Percentiles rank a stretch among this genome's conserved stretches.
Conservation (phyloP, 2,113 vertebrate species). For the Poecilia latipinna region DNA sequence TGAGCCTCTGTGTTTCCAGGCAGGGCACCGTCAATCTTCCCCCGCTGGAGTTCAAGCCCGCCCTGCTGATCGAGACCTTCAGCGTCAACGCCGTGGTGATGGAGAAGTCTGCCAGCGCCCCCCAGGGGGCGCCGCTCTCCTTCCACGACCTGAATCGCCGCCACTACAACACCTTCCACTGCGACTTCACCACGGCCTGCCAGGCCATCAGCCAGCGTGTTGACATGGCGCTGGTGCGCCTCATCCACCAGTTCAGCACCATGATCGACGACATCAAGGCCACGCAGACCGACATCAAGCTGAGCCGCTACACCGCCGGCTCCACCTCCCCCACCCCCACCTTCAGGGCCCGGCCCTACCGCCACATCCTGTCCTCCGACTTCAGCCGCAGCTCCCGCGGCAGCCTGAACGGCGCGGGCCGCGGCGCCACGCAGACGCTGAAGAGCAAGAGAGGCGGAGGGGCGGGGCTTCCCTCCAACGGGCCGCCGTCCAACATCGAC, state of each 20-base stretch:
- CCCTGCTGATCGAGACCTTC: slow-evolving; percentile 96
- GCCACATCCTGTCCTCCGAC: slow-evolving; percentile 93
- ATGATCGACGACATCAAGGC: slow-evolving; percentile 99
- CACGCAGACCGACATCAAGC: slow-evolving; percentile 97
- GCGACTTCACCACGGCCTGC: slow-evolving; percentile 95
- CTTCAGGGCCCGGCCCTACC: slow-evolving; percentile 92
- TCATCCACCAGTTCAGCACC: slow-evolving; percentile 98
- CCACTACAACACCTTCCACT: slow-evolving; percentile 95
- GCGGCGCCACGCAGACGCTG: slow-evolving; percentile 87
- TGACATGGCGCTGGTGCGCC: slow-evolving; percentile 97
- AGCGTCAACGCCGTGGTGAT: slow-evolving; percentile 94
- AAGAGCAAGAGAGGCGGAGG: slow-evolving; percentile 85
- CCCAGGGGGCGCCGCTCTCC: slow-evolving; percentile 87
- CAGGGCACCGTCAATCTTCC: slow-evolving; percentile 92
- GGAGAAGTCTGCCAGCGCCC: slow-evolving; percentile 90
- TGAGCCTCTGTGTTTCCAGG: slow-evolving; percentile 63
- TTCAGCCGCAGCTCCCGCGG: slow-evolving; percentile 96
- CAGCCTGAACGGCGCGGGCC: slow-evolving; percentile 88
- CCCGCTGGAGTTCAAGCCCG: slow-evolving; percentile 94
- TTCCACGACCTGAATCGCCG: slow-evolving; percentile 96
- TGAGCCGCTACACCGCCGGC: slow-evolving; percentile 96
- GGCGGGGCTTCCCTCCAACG: slow-evolving; percentile 56
- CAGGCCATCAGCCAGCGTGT: slow-evolving; percentile 98
- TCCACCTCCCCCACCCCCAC: slow-evolving; percentile 95
- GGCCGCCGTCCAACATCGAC: slow-evolving; percentile 73